Conservation (phyloP, 2,113 vertebrate genomes). For the Eulacestoma nigropectus region DNA sequence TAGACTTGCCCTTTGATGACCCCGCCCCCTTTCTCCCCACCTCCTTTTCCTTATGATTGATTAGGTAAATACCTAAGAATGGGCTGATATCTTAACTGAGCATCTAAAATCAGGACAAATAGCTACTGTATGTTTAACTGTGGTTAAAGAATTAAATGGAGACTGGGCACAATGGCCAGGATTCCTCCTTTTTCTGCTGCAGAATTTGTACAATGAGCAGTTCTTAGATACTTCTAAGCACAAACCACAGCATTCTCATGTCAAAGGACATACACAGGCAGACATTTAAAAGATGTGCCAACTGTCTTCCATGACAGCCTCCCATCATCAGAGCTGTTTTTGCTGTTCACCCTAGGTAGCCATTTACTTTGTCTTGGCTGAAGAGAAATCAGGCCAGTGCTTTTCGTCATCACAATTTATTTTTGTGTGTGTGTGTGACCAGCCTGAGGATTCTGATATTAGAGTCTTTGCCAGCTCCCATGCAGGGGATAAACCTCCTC, state of each 20-base stretch:
- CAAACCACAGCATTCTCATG: background rate
- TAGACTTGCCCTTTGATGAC: background rate
- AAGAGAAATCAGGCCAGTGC: background rate
- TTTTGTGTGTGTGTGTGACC: background rate
- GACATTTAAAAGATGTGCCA: background rate
- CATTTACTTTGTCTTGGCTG: background rate
- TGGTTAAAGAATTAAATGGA: background rate
- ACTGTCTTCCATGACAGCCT: background rate
- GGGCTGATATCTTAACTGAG: background rate
- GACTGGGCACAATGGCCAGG: background rate
- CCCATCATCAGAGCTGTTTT: background rate
- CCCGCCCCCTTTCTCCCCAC: accelerated
- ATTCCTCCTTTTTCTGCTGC: background rate
- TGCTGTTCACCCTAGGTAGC: background rate
- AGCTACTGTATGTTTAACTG: background rate
- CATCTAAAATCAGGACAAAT: background rate
- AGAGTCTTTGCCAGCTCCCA: background rate
- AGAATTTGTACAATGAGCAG: accelerated
- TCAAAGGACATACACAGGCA: background rate
- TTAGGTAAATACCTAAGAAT: background rate
- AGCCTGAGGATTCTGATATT: background rate
- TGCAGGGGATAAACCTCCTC: conserved; percentile 6
- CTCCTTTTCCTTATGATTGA: background rate
- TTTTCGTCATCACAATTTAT: background rate
- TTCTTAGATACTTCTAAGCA: background rate